Conservation (phyloP, 2,113 vertebrate species). For the Lanius collurio region DNA sequence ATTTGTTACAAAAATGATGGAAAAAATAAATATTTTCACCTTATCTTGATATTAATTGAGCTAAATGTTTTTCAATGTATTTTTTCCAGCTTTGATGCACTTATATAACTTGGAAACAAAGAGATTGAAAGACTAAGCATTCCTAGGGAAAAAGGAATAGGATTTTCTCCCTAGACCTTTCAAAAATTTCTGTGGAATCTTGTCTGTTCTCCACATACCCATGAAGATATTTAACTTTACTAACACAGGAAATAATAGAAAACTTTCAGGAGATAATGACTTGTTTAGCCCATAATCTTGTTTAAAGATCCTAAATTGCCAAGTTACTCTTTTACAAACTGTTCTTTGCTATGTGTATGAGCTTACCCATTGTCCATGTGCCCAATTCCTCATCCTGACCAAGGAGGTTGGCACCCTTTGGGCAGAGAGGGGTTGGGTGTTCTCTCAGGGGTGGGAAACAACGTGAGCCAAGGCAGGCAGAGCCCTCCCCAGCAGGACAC, state of each 20-base stretch:
- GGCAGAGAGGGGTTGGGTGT: not conserved
- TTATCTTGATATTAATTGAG: not conserved
- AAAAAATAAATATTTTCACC: not conserved
- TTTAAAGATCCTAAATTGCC: not conserved
- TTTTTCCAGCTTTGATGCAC: not conserved
- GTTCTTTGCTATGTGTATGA: not conserved
- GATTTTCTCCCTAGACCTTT: not conserved
- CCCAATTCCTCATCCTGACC: not conserved
- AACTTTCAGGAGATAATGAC: not conserved
- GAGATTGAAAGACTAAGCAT: not conserved
- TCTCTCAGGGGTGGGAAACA: not conserved
- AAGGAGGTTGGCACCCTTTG: not conserved
- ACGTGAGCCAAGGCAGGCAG: not conserved
- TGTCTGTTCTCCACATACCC: not conserved
- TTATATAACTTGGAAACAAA: not conserved
- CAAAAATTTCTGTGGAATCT: not conserved
- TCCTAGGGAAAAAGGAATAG: not conserved
- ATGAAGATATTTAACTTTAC: not conserved
- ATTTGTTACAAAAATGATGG: not conserved
- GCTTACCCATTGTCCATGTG: fast-evolving
- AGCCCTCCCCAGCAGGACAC: not conserved
- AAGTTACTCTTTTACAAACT: not conserved
- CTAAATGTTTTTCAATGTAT: not conserved
- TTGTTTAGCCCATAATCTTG: not conserved
- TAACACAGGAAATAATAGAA: not conserved